Conservation (phyloP, 2,888 invertebrate genomes). For the Gari tellinella region DNA sequence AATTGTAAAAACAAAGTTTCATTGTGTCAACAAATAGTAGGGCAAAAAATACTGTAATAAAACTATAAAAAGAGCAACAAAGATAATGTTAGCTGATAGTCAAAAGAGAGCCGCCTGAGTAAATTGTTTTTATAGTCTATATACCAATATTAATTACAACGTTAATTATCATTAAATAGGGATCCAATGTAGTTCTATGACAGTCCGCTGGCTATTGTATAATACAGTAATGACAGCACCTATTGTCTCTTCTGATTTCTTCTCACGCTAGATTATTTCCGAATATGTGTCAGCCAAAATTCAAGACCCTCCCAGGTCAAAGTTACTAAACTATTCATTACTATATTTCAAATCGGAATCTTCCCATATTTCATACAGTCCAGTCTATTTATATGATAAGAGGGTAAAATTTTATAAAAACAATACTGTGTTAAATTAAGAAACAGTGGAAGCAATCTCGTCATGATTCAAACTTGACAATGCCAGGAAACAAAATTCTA, state of each 20-base stretch:
- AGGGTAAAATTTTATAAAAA: too few species aligned
- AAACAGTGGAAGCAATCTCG: too few species aligned
- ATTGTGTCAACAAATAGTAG: slow-evolving; percentile 31
- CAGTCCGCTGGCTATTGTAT: slow-evolving; percentile 23
- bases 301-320: not conserved
- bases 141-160: slow-evolving; percentile 37
- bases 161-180: slow-evolving; percentile 40
- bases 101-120: not conserved
- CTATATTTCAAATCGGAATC: too few species aligned
- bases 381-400: too few species aligned
- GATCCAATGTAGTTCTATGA: slow-evolving; percentile 25
- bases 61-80: slow-evolving; percentile 8
- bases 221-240: slow-evolving; percentile 27
- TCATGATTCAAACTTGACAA: too few species aligned
- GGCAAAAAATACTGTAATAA: slow-evolving; percentile 25
- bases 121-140: slow-evolving; percentile 34
- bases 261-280: too few species aligned
- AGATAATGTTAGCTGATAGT: slow-evolving; percentile 8
- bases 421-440: too few species aligned
- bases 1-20: too few species aligned
- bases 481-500: too few species aligned
- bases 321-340: not conserved
- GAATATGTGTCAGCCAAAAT: too few species aligned
- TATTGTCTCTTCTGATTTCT: too few species aligned
- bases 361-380: too few species aligned